Base-by-base conservation (phyloP, 2,888 invertebrate genomes). In the Tortricodes alternella region DNA sequence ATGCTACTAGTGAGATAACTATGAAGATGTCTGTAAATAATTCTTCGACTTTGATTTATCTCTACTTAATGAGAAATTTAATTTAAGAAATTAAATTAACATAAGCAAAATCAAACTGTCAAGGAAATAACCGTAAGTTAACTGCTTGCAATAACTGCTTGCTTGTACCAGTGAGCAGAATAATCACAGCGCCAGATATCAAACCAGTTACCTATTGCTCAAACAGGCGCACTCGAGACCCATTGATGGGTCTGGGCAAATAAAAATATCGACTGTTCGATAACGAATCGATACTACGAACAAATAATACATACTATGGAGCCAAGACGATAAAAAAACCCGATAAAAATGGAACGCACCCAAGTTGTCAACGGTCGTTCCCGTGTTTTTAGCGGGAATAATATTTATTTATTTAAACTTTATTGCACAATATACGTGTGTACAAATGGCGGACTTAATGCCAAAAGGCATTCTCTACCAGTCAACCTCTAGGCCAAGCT, bases 181-280 rank as follows among this genome's bases (percentile, higher is more conserved):
- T 86, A 85, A 86, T 86, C 82, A 78, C 73, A 83, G 70, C 73
- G 73, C 79, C 80, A 81, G 82, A 82, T 85, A 86, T 82, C 85
- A 83, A 82, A 85, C 85, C 84, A 86, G 83, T 84, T 88, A n/a
- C n/a, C n/a, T n/a, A 85, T 87, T 85, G 84, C 82, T 86, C 83
- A 86, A 89, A 89, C 83, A 88, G 83, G n/a, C 80, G 85, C 78
- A 81, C 86, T 85, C 83, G 73, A 85, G 67, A 64, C 74, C 74
- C 84, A 86, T 83, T 85, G 88, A 88, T 85, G 87, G 81, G 73
- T 70, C 76, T 77, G 72, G 61, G 76, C 77, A 87, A 89, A 88
- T 82, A 88, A 73, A 85, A 83, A 80, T 85, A 87, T 85, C 87
- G 83, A 85, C 83, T 80, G 80, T 80, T 81, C 78, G 89, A 89